A percentile compares a stretch with the other conserved stretches of the same genome.
These are phyloP conservation scores for Athrips mouffetella DNA, from an alignment of 2,888 invertebrate genomes.

Conservation along the genomic window DNA sequence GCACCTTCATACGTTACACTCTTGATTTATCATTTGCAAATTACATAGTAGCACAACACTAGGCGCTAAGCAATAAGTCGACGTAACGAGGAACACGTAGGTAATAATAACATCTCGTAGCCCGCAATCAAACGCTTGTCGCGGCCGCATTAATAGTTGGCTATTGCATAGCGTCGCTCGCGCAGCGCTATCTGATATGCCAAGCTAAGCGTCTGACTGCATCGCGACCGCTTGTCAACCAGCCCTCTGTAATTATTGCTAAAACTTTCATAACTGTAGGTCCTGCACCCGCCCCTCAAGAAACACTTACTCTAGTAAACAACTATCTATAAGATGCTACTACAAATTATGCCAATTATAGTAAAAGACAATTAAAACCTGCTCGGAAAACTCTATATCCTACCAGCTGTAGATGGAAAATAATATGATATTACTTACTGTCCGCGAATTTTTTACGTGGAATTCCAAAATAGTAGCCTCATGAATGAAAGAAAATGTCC, in stretches of 20 bases:
- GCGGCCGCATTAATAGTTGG: conserved; percentile 52
- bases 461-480: too few species aligned
- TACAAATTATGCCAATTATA: too few species aligned
- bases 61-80: conserved; percentile 7
- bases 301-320: background rate
- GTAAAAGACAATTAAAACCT: too few species aligned
- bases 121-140: conserved; percentile 64
- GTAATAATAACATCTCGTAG: conserved; percentile 46
- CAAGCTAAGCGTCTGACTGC: conserved; percentile 14
- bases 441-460: too few species aligned
- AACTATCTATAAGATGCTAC: too few species aligned
- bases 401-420: too few species aligned
- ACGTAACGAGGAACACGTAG: conserved; percentile 36
- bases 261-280: conserved; percentile 70
- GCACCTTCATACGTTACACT: background rate
- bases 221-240: conserved; percentile 38
- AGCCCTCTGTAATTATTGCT: conserved; percentile 60
- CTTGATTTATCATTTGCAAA: background rate
- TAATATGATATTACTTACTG: too few species aligned
- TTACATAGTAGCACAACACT: conserved; percentile 1
- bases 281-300: background rate
- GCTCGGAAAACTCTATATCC: too few species aligned
- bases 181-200: conserved; percentile 51
- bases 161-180: too few species aligned
- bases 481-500: too few species aligned